A percentile compares a stretch with the other conserved stretches of the same genome.
Evolutionary conservation across 2,797 vertebrate genomes (phyloP).

Genomic region (Bufotes viridis): DNA sequence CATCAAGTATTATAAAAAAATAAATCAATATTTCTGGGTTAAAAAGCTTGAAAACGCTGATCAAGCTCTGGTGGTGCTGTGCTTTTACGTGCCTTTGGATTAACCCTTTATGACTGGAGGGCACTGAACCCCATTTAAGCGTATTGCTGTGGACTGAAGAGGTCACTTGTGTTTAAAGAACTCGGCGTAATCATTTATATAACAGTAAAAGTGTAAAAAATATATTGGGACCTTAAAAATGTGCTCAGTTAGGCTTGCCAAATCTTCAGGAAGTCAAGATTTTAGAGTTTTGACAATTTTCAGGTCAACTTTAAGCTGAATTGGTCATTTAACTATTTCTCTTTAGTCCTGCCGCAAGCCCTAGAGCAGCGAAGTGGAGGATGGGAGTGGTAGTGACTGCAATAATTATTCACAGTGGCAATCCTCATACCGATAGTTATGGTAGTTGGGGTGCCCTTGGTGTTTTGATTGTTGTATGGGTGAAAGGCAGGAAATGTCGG

Average conservation of each 20-base stretch:
- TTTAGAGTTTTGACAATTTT: neutral
- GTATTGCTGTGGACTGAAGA: constrained; percentile 14
- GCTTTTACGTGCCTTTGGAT: constrained; percentile 21
- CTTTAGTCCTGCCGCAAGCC: neutral
- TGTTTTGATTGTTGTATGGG: too few relatives aligned
- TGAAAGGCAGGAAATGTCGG: too few relatives aligned
- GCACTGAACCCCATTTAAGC: constrained; percentile 21
- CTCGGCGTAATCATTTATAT: constrained; percentile 2
- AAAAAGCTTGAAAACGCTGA: constrained; percentile 78
- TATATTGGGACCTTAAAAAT: neutral
- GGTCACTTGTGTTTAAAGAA: constrained; percentile 29
- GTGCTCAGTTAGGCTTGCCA: neutral
- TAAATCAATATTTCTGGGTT: constrained; percentile 80
- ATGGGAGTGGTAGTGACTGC: too few relatives aligned
- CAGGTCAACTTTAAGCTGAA: neutral
- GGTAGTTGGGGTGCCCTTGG: too few relatives aligned
- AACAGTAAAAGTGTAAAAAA: constrained; percentile 2
- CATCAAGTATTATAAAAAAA: constrained; percentile 79
- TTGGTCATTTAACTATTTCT: neutral
- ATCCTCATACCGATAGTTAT: too few relatives aligned
- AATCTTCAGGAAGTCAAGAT: neutral
- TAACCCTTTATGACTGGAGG: constrained; percentile 30
- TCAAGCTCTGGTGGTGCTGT: constrained; percentile 68
- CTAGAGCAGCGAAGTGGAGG: too few relatives aligned
- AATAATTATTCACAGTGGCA: too few relatives aligned